These are phyloP conservation scores for Cydia strobilella DNA, from an alignment of 1,140 invertebrate species.

Conservation along the genomic window DNA sequence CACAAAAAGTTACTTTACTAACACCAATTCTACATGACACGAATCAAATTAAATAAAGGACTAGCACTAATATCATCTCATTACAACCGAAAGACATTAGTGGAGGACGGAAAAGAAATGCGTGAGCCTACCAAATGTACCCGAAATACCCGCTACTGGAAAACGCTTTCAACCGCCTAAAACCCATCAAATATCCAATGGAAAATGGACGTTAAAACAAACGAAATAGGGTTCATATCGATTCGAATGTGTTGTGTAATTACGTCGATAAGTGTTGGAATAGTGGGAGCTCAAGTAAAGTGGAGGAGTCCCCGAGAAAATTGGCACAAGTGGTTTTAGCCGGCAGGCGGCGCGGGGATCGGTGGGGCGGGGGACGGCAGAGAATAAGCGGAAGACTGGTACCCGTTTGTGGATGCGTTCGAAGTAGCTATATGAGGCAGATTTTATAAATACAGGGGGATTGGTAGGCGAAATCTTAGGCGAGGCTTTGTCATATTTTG, in stretches of 20 bases:
- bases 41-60: constrained; percentile 60
- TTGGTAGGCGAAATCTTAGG: not conserved
- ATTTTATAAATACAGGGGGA: not conserved
- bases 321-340: constrained; percentile 80
- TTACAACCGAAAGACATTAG: constrained; percentile 67
- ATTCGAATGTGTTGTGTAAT: constrained; percentile 39
- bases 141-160: constrained; percentile 46
- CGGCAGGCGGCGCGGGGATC: constrained; percentile 52
- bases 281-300: constrained; percentile 70
- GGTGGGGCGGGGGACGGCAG: constrained; percentile 42
- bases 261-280: constrained; percentile 49
- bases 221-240: constrained; percentile 42
- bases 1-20: constrained; percentile 36
- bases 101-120: constrained; percentile 62
- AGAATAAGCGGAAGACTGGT: constrained; percentile 30
- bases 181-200: not conserved
- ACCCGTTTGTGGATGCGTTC: not conserved
- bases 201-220: constrained; percentile 45
- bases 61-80: constrained; percentile 58
- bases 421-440: not conserved
- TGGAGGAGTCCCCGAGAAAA: constrained; percentile 77
- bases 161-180: constrained; percentile 35
- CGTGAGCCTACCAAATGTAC: constrained; percentile 64
- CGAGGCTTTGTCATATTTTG: not conserved
- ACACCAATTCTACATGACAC: constrained; percentile 41